Evolutionary conservation across 1,140 invertebrate genomes (phyloP).

Genomic region (Phortica variegata): DNA sequence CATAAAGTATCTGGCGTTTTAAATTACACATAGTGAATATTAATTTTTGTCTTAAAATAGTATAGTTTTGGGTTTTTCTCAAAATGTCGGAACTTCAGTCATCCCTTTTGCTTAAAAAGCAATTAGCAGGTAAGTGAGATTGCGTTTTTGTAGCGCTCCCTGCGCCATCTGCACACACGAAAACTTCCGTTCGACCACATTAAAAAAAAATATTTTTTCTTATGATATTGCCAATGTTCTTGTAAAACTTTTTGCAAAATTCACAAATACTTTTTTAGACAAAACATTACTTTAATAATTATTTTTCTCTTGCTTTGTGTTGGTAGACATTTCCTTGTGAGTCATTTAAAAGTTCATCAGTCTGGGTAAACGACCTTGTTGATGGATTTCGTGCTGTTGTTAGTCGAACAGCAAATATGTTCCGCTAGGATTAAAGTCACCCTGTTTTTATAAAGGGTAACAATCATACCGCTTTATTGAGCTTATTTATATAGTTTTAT

Average conservation of each 20-base stretch:
- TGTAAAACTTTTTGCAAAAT: neutral
- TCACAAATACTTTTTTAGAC: neutral
- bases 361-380: neutral
- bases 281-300: neutral
- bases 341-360: slow-evolving; percentile 1
- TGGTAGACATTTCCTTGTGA: neutral
- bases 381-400: too few species aligned
- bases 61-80: slow-evolving; percentile 10
- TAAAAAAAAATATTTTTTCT: neutral
- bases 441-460: too few species aligned
- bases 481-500: too few species aligned
- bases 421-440: too few species aligned
- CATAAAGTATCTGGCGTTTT: neutral
- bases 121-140: slow-evolving; percentile 79
- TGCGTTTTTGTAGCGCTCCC: neutral
- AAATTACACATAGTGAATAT: slow-evolving; percentile 1
- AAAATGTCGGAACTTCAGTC: slow-evolving; percentile 91
- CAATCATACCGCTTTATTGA: too few species aligned
- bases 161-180: neutral
- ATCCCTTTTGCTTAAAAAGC: slow-evolving; percentile 90
- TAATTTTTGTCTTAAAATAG: slow-evolving; percentile 28
- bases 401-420: too few species aligned
- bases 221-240: neutral
- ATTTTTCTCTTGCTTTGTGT: neutral
- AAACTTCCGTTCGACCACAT: slow-evolving; percentile 17